Conservation (phyloP, 1,140 invertebrate genomes). For the Cardiocondyla obscurior region DNA sequence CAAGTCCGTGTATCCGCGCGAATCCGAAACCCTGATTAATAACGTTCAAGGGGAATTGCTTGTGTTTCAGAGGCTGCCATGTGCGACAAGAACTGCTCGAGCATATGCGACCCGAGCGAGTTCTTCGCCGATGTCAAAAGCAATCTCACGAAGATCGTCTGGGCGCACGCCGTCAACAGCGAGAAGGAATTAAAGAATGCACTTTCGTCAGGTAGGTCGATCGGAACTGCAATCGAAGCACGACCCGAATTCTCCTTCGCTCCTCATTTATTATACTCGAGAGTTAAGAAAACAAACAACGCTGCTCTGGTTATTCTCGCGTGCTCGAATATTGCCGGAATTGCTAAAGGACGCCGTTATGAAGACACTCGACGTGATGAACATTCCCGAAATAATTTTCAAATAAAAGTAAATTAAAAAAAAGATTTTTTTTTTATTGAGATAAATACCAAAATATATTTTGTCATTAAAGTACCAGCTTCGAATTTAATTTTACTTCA, state of each 20-base stretch:
- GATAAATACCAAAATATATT: background rate
- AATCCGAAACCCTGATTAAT: background rate
- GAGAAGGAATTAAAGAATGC: conserved; percentile 86
- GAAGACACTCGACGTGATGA: background rate
- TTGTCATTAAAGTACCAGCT: background rate
- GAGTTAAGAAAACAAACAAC: background rate
- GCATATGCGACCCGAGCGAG: conserved; percentile 49
- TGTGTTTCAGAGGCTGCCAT: conserved; percentile 70
- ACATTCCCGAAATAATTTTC: background rate
- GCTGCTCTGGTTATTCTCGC: background rate
- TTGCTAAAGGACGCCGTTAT: background rate
- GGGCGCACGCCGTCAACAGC: conserved; percentile 93
- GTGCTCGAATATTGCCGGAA: background rate
- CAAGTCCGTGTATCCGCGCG: conserved; percentile 11
- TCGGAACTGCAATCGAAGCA: background rate
- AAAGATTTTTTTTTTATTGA: background rate
- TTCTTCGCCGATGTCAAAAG: conserved; percentile 80
- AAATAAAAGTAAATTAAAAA: background rate
- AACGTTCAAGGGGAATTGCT: background rate
- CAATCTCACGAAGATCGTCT: conserved; percentile 90
- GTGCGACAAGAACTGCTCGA: conserved; percentile 27
- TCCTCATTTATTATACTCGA: conserved; percentile 10
- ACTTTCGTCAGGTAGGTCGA: conserved; percentile 83
- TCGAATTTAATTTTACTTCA: background rate
- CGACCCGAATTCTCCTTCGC: background rate